Percentiles rank a stretch among this genome's conserved stretches.
phyloP scores from a whole-genome alignment of 2,888 invertebrate genomes.

The Sycophila texana region DNA sequence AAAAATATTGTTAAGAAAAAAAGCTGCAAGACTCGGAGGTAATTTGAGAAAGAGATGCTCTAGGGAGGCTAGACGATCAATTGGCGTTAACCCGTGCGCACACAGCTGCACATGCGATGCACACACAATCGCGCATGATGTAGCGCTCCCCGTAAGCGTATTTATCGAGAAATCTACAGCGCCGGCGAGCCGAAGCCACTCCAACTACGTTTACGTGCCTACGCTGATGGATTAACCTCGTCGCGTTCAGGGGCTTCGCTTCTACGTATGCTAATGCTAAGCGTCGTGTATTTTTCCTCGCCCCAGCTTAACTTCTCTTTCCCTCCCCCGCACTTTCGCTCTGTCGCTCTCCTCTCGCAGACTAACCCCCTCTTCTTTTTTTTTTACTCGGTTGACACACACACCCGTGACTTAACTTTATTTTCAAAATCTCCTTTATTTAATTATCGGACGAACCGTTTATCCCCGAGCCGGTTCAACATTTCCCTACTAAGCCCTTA shows the following conservation, averaged over 20 bases:
- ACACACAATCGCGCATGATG: constrained; percentile 40
- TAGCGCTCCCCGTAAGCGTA: constrained; percentile 33
- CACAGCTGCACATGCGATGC: constrained; percentile 11
- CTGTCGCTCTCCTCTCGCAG: constrained; percentile 16
- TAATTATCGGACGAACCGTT: constrained; percentile 10
- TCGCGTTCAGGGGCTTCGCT: constrained; percentile 53
- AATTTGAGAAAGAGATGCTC: constrained; percentile 11
- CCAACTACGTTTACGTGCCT: constrained; percentile 56
- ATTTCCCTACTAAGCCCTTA: neutral
- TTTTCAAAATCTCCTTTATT: constrained; percentile 44
- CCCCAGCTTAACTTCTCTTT: constrained; percentile 27
- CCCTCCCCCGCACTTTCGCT: neutral
- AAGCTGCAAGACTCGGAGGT: neutral
- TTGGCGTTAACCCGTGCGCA: constrained; percentile 23
- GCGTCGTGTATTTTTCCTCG: constrained; percentile 46
- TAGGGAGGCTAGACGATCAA: constrained; percentile 22
- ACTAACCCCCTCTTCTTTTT: constrained; percentile 11
- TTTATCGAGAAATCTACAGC: constrained; percentile 50
- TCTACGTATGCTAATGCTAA: constrained; percentile 50
- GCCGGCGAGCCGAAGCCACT: constrained; percentile 51
- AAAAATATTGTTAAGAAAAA: neutral
- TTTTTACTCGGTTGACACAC: constrained; percentile 11
- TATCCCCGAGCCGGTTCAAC: neutral
- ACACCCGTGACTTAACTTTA: constrained; percentile 25
- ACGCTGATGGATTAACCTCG: constrained; percentile 60